Evolutionary conservation across 2,888 invertebrate genomes (phyloP).

Genomic region (Epinotia bilunana): DNA sequence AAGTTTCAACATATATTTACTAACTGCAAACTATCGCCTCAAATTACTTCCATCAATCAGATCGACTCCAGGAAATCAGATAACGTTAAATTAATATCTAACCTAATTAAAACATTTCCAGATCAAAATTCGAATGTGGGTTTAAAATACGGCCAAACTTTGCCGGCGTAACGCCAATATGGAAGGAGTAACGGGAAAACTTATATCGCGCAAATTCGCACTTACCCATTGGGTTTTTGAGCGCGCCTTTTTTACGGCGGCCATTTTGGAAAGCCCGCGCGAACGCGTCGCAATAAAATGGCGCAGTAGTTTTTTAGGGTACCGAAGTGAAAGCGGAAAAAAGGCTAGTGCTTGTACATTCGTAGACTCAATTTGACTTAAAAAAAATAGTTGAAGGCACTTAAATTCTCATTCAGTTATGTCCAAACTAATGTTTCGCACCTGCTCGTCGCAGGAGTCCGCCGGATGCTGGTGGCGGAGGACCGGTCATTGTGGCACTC

Average conservation of each 20-base stretch:
- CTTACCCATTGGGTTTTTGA: slow-evolving; percentile 53
- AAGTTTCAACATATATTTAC: slow-evolving; percentile 1
- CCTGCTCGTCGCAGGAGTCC: no score
- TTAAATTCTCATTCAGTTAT: no score
- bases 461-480: no score
- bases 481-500: no score
- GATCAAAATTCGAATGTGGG: slow-evolving; percentile 53
- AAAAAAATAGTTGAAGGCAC: not conserved
- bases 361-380: not conserved
- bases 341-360: not conserved
- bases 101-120: slow-evolving; percentile 70
- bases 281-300: slow-evolving; percentile 34
- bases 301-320: slow-evolving; percentile 23
- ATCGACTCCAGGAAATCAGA: slow-evolving; percentile 20
- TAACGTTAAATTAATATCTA: slow-evolving; percentile 42
- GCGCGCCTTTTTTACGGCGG: slow-evolving; percentile 43
- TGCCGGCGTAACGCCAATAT: slow-evolving; percentile 54
- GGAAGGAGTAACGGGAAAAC: slow-evolving; percentile 59
- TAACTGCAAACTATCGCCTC: not conserved
- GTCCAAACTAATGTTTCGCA: no score
- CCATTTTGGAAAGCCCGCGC: slow-evolving; percentile 49
- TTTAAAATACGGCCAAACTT: slow-evolving; percentile 57
- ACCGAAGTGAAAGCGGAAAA: not conserved
- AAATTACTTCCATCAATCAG: slow-evolving; percentile 33
- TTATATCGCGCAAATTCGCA: slow-evolving; percentile 53